phyloP scores from a whole-genome alignment of 2,113 vertebrate species.

The Limanda limanda region DNA sequence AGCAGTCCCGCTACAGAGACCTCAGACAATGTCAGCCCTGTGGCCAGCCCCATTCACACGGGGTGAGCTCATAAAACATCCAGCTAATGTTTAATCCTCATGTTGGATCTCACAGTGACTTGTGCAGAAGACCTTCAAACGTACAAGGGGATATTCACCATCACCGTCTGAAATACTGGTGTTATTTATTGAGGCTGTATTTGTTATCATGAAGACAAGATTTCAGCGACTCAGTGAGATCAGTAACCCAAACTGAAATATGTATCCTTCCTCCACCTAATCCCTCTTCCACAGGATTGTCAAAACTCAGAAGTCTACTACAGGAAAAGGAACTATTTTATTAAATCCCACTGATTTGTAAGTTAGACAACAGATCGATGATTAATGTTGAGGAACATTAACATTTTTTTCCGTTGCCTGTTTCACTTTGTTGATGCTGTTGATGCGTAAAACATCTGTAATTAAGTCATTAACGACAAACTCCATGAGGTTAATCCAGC shows the following conservation, averaged over 20 bases:
- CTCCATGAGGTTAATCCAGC: constrained; percentile 2
- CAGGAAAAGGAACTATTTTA: too few relatives aligned
- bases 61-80: constrained; percentile 82
- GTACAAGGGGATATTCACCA: too few relatives aligned
- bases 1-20: constrained; percentile 98
- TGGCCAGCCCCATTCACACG: constrained; percentile 98
- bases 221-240: too few relatives aligned
- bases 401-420: background rate
- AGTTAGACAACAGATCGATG: background rate
- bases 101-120: background rate
- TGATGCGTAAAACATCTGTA: background rate
- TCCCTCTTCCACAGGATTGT: too few relatives aligned
- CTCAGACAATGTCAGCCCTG: constrained; percentile 97
- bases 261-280: too few relatives aligned
- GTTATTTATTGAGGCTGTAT: too few relatives aligned
- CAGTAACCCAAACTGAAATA: too few relatives aligned
- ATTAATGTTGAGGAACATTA: background rate
- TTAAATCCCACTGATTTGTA: background rate
- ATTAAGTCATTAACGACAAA: background rate
- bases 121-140: background rate
- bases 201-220: too few relatives aligned
- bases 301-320: too few relatives aligned
- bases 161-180: too few relatives aligned
- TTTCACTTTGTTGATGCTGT: background rate
- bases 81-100: constrained; percentile 7